Evolutionary conservation across 2,113 vertebrate species (phyloP).

Genomic region (Syrrhaptes paradoxus): DNA sequence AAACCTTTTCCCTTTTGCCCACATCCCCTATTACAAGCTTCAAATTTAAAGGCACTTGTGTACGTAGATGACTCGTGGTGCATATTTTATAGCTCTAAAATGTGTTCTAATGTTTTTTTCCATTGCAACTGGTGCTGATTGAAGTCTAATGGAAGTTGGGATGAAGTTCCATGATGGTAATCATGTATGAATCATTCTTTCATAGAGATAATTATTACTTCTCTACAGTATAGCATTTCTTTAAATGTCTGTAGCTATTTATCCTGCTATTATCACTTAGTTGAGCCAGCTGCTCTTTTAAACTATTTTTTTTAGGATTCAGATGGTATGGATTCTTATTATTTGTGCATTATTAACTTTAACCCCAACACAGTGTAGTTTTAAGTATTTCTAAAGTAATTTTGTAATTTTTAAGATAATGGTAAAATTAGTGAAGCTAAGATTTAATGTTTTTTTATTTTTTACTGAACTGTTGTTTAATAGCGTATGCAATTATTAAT

Average conservation of each 20-base stretch:
- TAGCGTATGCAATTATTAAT: not conserved
- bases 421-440: not conserved
- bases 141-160: not conserved
- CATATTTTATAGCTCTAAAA: not conserved
- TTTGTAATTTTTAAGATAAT: not conserved
- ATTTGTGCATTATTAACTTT: not conserved
- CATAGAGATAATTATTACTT: conserved; percentile 18
- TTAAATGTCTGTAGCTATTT: not conserved
- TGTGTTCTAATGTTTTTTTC: not conserved
- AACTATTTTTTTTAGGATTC: not conserved
- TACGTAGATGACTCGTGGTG: not conserved
- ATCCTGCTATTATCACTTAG: not conserved
- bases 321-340: not conserved
- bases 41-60: not conserved
- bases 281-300: not conserved
- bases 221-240: not conserved
- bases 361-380: not conserved
- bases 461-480: not conserved
- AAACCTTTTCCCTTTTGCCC: not conserved
- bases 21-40: not conserved
- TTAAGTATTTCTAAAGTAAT: not conserved
- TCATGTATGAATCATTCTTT: conserved; percentile 14
- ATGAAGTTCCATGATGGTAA: not conserved
- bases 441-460: not conserved
- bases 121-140: not conserved